Conservation (phyloP, 2,113 vertebrate genomes). For the Alexandromys fortis region DNA sequence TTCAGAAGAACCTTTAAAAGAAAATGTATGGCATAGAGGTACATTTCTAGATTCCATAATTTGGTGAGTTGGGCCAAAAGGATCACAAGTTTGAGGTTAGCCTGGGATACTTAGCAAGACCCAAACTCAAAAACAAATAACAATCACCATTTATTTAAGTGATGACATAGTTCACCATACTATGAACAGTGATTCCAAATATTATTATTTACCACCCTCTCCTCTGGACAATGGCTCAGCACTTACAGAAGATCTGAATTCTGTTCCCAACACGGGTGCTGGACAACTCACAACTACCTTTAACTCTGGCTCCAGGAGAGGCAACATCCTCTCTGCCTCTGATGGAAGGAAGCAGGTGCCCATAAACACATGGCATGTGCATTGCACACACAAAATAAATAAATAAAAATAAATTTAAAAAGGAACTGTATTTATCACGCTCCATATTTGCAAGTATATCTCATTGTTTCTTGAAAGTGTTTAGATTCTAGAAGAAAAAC, state of each 20-base stretch:
- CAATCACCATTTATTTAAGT: too few species aligned
- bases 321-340: neutral
- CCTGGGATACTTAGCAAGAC: neutral
- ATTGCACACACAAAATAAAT: neutral
- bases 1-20: neutral
- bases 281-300: neutral
- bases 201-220: neutral
- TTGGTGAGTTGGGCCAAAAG: neutral
- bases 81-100: neutral
- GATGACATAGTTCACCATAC: neutral
- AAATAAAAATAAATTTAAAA: neutral
- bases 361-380: neutral
- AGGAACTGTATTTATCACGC: neutral
- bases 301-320: neutral
- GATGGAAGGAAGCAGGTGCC: neutral
- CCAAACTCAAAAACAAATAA: neutral
- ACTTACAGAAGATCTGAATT: neutral
- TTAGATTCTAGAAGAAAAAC: neutral
- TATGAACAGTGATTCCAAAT: neutral
- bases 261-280: neutral
- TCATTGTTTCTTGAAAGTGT: neutral
- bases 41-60: neutral
- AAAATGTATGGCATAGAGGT: neutral
- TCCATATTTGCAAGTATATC: neutral
- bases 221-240: neutral